A percentile compares a stretch with the other conserved stretches of the same genome.
Conservation (phyloP, 1,140 invertebrate species). For the Ephestia elutella region DNA sequence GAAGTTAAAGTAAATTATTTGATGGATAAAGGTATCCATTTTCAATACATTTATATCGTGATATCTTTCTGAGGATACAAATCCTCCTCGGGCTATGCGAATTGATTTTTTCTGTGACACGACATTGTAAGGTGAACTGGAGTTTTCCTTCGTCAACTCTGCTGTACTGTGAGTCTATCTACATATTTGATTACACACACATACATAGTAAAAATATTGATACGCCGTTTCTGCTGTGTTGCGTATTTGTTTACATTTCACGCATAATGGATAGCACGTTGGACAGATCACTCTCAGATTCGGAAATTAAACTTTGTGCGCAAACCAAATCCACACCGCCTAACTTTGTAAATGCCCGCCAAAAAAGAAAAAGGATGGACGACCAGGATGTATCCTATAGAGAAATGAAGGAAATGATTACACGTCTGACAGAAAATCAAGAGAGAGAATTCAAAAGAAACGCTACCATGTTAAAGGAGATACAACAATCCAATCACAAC, state of each 20-base stretch:
- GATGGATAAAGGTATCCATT: too few species aligned
- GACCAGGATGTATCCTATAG: not conserved
- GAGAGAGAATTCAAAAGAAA: not conserved
- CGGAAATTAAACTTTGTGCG: not conserved
- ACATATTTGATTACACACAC: too few species aligned
- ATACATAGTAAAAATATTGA: not conserved
- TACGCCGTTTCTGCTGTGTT: not conserved
- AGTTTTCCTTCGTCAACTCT: too few species aligned
- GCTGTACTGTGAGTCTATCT: too few species aligned
- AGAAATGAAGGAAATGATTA: not conserved
- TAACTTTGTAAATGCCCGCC: not conserved
- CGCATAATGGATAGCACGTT: not conserved
- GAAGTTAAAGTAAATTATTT: too few species aligned
- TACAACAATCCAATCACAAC: not conserved
- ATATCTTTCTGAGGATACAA: too few species aligned
- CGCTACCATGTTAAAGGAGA: not conserved
- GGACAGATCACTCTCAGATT: not conserved
- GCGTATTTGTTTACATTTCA: not conserved
- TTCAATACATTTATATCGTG: too few species aligned
- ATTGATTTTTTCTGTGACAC: too few species aligned
- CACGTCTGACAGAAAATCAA: not conserved
- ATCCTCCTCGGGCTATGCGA: too few species aligned
- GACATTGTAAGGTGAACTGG: too few species aligned
- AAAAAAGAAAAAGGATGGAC: not conserved
- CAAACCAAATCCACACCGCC: not conserved